Percentiles rank a stretch among this genome's conserved stretches.
Evolutionary conservation across 2,113 vertebrate genomes (phyloP).

Genomic region (Oxygymnocypris stewartii): DNA sequence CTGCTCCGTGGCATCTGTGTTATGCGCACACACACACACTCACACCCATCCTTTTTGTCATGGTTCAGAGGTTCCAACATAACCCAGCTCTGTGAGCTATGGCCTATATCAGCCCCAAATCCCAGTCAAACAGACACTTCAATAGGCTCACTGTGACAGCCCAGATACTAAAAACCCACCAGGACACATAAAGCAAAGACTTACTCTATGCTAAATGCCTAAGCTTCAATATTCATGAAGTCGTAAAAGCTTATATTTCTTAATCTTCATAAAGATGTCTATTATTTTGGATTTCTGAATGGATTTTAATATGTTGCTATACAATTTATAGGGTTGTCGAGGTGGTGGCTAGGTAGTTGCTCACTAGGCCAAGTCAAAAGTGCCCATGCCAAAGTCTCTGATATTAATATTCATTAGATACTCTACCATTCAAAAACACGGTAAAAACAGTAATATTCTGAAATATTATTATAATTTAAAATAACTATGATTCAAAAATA

Average conservation of each 20-base stretch:
- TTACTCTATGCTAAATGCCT: slow-evolving; percentile 55
- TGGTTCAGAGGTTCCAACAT: slow-evolving; percentile 58
- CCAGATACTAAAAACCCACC: slow-evolving; percentile 41
- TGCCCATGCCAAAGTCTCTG: not conserved
- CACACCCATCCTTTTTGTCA: slow-evolving; percentile 53
- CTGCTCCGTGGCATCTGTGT: slow-evolving; percentile 69
- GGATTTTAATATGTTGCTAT: not conserved
- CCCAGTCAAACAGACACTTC: slow-evolving; percentile 54
- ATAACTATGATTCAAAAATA: not conserved
- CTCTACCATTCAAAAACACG: not conserved
- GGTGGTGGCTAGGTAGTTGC: not conserved
- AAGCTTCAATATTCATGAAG: slow-evolving; percentile 24
- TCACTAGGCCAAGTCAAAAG: not conserved
- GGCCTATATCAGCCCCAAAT: slow-evolving; percentile 52
- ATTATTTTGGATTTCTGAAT: not conserved
- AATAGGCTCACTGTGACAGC: slow-evolving; percentile 57
- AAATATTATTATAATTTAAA: not conserved
- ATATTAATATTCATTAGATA: not conserved
- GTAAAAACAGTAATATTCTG: not conserved
- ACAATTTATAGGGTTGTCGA: not conserved
- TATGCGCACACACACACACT: slow-evolving; percentile 55
- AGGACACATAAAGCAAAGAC: slow-evolving; percentile 56
- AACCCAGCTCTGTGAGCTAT: slow-evolving; percentile 46
- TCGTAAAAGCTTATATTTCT: not conserved
- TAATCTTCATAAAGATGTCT: not conserved